A percentile compares a stretch with the other conserved stretches of the same genome.
Evolutionary conservation across 2,888 invertebrate genomes (phyloP).

Genomic region (Epinotia bilunana): DNA sequence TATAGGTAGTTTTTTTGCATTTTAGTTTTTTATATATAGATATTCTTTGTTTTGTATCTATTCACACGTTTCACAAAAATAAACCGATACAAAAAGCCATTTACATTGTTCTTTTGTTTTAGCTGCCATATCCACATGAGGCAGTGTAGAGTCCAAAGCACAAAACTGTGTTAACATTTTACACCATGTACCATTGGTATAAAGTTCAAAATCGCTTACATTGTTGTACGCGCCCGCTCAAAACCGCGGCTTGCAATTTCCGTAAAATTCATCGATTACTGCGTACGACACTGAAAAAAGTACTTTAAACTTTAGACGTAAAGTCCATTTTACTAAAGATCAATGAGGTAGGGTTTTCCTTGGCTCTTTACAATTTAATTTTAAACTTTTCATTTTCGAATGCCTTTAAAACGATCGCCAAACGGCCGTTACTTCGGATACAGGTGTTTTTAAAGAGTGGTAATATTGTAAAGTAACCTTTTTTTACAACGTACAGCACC

Average conservation of each 20-base stretch:
- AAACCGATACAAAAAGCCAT: slow-evolving; percentile 10
- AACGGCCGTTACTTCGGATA: slow-evolving; percentile 4
- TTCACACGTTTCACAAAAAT: not conserved
- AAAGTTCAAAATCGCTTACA: too few species aligned
- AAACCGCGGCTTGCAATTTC: slow-evolving; percentile 24
- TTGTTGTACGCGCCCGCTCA: not conserved
- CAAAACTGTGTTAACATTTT: too few species aligned
- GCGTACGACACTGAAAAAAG: not conserved
- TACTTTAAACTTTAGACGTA: not conserved
- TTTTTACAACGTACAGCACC: not conserved
- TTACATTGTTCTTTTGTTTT: slow-evolving; percentile 18
- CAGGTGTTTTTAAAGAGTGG: slow-evolving; percentile 10
- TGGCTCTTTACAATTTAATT: slow-evolving; percentile 5
- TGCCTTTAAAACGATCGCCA: slow-evolving; percentile 9
- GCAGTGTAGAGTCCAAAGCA: not conserved
- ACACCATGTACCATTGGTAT: too few species aligned
- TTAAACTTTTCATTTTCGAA: slow-evolving; percentile 17
- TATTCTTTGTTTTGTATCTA: not conserved
- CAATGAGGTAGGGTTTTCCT: not conserved
- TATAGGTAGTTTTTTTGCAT: too few species aligned
- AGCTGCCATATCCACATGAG: slow-evolving; percentile 4
- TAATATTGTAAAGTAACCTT: not conserved
- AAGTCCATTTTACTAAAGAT: not conserved
- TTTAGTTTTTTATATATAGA: too few species aligned
- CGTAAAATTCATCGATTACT: slow-evolving; percentile 14